Evolutionary conservation across 2,888 invertebrate genomes (phyloP), one percentile per base, ranked within the genome.

Genomic region (Coelogynopora nodosa): DNA sequence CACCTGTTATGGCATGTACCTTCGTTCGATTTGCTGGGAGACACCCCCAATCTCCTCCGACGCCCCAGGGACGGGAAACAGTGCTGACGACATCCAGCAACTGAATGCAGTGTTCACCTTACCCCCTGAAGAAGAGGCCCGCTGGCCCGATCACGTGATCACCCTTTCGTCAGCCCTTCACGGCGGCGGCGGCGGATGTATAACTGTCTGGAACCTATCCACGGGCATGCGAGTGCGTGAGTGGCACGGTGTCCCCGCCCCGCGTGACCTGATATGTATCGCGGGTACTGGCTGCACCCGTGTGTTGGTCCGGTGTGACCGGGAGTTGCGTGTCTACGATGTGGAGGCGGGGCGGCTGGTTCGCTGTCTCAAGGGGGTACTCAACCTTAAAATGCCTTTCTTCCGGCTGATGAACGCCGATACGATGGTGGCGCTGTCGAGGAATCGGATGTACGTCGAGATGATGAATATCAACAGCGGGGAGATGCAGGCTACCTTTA

Each of bases 311-410:
- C 74, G 74, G 27, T 96, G 96, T 90, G 94, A 94, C 87, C 93
- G 96, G 67, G 96, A 96, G 91, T 94, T 96, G 31, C 93, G 94
- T 89, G 94, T 96, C 67, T 95, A 95, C 90, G 94, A 96, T 91
- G 92, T 96, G 85, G 94, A 96, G 90, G 94, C 94, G 92, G 96
- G 95, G 0, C 89, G 89, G 27, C 94, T 94, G 91, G 90, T 95
- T 90, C 94, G 94, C 13, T 94, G 95, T 67, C 92, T 96, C 82
- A 95, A 95, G 90, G 92, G 92, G 67, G 95, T 96, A 30, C 96
- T 96, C 95, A 96, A 96, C 93, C 96, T 96, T 91, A 96, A 95
- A 92, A 95, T 96, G 96, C 96, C 96, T 87, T 96, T 94, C 91
- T 96, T 95, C 92, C 96, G 95, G 0, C 93, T 96, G 10, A 95